Percentiles rank a stretch among this genome's conserved stretches.
phyloP scores from a whole-genome alignment of 2,797 vertebrate genomes.

The Chiropotes sagulatus region DNA sequence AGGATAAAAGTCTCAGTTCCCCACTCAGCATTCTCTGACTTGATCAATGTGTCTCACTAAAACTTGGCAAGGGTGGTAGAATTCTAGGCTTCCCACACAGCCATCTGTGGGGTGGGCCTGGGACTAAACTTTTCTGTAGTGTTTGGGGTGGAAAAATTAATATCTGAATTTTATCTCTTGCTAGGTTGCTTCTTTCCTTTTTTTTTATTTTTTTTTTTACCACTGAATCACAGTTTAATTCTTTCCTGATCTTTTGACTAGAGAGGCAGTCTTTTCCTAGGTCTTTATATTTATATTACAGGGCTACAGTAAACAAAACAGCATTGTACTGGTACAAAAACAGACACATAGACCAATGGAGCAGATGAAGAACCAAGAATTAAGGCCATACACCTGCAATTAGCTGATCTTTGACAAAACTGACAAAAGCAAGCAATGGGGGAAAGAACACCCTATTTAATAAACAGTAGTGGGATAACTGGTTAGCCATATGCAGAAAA shows the following conservation, averaged over 20 bases:
- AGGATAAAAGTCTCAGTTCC: background rate
- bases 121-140: background rate
- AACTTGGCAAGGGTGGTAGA: background rate
- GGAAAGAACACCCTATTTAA: no score
- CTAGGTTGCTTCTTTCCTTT: background rate
- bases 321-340: no score
- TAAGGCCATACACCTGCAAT: no score
- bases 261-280: background rate
- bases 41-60: background rate
- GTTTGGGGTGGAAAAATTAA: background rate
- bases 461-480: no score
- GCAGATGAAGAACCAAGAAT: no score
- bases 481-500: no score
- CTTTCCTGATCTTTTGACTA: background rate
- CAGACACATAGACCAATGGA: no score
- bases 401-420: no score
- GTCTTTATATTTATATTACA: background rate
- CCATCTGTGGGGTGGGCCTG: background rate
- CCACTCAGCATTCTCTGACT: background rate
- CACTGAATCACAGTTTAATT: background rate
- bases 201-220: no score
- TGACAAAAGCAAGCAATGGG: no score
- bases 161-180: background rate
- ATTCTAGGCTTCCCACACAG: background rate
- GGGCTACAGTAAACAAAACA: no score